Conservation (phyloP, 2,797 vertebrate genomes). For the Petrocephalus sullivani region DNA sequence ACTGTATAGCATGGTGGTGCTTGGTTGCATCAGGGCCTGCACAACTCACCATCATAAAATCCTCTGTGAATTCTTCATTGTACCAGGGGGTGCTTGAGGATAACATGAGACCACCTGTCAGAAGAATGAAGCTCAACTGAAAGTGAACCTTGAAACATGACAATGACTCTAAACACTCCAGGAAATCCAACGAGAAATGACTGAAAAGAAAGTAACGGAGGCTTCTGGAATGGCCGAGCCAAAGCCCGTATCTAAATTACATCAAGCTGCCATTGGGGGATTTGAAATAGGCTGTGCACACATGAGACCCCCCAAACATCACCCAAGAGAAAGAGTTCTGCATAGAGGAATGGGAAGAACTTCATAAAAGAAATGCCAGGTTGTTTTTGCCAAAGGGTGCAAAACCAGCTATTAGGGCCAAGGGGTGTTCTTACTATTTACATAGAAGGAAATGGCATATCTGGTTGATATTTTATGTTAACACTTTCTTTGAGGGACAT, state of each 20-base stretch:
- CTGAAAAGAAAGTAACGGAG: background rate
- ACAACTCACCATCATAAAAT: background rate
- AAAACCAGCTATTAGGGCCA: background rate
- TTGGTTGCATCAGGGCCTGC: background rate
- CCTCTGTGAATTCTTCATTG: background rate
- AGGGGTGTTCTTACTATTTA: background rate
- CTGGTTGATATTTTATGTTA: background rate
- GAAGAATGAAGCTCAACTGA: background rate
- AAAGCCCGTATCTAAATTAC: background rate
- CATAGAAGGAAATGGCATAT: background rate
- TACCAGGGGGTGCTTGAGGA: background rate
- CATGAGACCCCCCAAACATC: background rate
- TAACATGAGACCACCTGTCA: background rate
- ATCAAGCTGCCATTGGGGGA: background rate
- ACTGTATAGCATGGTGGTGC: background rate
- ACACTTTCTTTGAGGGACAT: background rate
- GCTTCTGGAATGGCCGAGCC: background rate
- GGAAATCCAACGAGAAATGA: background rate
- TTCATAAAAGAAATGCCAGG: background rate
- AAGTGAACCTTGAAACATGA: background rate
- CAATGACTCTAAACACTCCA: background rate
- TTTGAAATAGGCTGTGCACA: background rate
- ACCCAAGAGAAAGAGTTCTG: background rate
- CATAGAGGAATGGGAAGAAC: background rate
- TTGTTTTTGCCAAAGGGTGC: background rate